Conservation (phyloP, 2,797 vertebrate genomes). For the Oryzias dopingdopingensis region DNA sequence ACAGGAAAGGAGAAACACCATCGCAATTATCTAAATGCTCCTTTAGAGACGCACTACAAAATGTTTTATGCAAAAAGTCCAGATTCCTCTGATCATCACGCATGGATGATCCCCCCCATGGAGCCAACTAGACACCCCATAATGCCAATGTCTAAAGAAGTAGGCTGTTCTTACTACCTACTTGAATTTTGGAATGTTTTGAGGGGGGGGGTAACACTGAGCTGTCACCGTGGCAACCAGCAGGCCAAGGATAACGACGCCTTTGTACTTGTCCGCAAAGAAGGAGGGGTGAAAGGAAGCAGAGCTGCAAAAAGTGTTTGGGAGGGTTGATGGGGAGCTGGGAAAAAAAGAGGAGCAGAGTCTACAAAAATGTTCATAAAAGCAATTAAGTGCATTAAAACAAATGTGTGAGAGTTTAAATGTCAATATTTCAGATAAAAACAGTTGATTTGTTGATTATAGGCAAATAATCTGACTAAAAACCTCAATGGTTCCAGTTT, state of each 20-base stretch:
- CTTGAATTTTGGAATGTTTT: slow-evolving; percentile 71
- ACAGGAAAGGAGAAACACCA: too few species aligned
- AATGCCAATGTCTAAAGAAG: slow-evolving; percentile 30
- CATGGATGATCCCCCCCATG: slow-evolving; percentile 9
- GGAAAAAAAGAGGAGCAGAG: slow-evolving; percentile 4
- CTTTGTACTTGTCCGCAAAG: slow-evolving; percentile 73
- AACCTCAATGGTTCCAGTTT: slow-evolving; percentile 1
- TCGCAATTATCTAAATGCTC: neutral
- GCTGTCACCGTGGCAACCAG: slow-evolving; percentile 59
- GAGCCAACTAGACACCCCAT: slow-evolving; percentile 23
- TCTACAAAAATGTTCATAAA: slow-evolving; percentile 19
- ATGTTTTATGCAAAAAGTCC: too few species aligned
- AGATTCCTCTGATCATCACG: slow-evolving; percentile 7
- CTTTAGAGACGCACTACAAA: neutral
- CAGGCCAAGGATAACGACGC: slow-evolving; percentile 71
- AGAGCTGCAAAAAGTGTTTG: slow-evolving; percentile 23
- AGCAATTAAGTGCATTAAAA: slow-evolving; percentile 9
- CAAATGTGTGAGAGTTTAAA: too few species aligned
- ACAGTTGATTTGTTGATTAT: neutral
- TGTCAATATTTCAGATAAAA: too few species aligned
- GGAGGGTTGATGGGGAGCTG: slow-evolving; percentile 10
- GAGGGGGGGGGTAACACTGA: slow-evolving; percentile 37
- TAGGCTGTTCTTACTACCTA: slow-evolving; percentile 50
- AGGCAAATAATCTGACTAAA: neutral
- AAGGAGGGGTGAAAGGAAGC: slow-evolving; percentile 49